Evolutionary conservation across 1,140 invertebrate species (phyloP).

Genomic region (Penaeus indicus): DNA sequence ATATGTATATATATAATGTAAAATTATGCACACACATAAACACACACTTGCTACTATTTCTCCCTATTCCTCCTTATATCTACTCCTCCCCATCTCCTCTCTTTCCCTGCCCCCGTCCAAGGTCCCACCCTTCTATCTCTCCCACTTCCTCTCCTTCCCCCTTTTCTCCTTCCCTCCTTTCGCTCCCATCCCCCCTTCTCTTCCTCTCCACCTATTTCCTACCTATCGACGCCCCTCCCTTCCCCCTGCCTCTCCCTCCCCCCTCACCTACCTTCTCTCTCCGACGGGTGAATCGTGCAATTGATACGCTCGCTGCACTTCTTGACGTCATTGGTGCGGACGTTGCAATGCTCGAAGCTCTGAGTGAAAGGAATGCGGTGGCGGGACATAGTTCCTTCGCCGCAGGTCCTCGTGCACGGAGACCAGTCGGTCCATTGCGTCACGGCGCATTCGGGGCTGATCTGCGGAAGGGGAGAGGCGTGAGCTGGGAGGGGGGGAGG

Average conservation of each 20-base stretch:
- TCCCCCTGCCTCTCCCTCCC: neutral
- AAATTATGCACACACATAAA: too few species aligned
- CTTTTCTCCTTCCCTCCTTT: neutral
- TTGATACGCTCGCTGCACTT: slow-evolving; percentile 47
- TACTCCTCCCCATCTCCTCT: neutral
- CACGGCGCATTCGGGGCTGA: slow-evolving; percentile 79
- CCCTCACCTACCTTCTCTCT: slow-evolving; percentile 56
- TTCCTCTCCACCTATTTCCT: slow-evolving; percentile 21
- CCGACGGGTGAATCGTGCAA: slow-evolving; percentile 53
- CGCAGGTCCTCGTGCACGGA: slow-evolving; percentile 86
- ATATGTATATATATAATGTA: too few species aligned
- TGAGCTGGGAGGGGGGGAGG: too few species aligned
- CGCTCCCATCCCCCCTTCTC: neutral
- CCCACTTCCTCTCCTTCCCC: neutral
- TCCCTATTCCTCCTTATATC: too few species aligned
- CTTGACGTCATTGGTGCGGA: slow-evolving; percentile 60
- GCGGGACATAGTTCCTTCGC: slow-evolving; percentile 89
- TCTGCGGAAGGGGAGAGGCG: slow-evolving; percentile 21
- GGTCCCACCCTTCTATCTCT: neutral
- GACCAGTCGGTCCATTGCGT: slow-evolving; percentile 84
- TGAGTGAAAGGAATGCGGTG: slow-evolving; percentile 82
- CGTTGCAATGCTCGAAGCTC: slow-evolving; percentile 65
- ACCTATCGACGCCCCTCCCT: neutral
- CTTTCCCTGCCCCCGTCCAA: neutral
- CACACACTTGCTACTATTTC: too few species aligned